Conservation (phyloP, 2,797 vertebrate genomes). For the Myotis pilosus region DNA sequence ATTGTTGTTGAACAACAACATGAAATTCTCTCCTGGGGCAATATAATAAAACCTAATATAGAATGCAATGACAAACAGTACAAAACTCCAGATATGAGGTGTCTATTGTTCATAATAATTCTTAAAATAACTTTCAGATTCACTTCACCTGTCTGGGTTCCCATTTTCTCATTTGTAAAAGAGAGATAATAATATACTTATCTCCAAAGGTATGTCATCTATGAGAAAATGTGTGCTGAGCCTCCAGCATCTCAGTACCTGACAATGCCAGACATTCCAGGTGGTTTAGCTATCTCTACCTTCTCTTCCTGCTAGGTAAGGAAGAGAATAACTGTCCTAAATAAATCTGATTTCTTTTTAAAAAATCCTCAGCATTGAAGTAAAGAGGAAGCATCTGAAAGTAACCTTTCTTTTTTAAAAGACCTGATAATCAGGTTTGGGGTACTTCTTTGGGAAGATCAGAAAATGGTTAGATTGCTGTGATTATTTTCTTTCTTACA, state of each 20-base stretch:
- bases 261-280: background rate
- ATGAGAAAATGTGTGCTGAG: background rate
- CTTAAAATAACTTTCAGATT: constrained; percentile 12
- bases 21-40: background rate
- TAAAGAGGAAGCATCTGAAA: background rate
- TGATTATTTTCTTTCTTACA: constrained; percentile 2
- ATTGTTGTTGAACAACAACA: background rate
- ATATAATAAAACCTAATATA: background rate
- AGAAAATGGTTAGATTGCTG: constrained; percentile 43
- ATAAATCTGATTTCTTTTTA: background rate
- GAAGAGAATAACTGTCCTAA: background rate
- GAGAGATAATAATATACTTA: background rate
- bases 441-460: constrained; percentile 26
- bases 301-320: background rate
- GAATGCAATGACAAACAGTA: background rate
- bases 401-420: background rate
- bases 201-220: background rate
- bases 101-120: constrained; percentile 9
- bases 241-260: background rate
- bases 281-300: background rate
- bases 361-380: constrained; percentile 9
- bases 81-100: background rate
- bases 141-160: background rate
- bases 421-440: background rate
- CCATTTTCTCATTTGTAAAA: constrained; percentile 24